Conservation (phyloP, 2,113 vertebrate species). For the Hipposideros armiger region DNA sequence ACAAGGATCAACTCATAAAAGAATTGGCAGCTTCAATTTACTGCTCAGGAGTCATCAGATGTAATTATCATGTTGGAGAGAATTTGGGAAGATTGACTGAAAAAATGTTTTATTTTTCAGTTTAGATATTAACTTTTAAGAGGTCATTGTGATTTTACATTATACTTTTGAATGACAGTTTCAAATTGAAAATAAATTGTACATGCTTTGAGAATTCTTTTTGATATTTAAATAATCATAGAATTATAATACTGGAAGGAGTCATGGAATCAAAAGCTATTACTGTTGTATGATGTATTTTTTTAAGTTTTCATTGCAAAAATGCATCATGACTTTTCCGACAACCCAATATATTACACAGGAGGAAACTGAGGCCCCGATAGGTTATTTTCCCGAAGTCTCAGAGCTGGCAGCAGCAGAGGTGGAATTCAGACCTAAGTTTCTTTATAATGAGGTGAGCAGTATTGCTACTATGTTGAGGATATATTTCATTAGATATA, state of each 20-base stretch:
- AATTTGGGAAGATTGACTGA: neutral
- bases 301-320: too few species aligned
- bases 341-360: neutral
- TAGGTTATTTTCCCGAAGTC: neutral
- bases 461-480: neutral
- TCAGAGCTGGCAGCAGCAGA: neutral
- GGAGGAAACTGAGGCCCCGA: neutral
- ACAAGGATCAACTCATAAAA: neutral
- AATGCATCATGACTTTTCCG: too few species aligned
- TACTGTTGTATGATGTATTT: too few species aligned
- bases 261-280: neutral
- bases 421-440: neutral
- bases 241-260: neutral
- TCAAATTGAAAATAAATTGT: constrained; percentile 8
- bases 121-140: neutral
- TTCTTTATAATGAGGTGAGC: neutral
- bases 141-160: neutral
- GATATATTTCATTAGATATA: neutral
- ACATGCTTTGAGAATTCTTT: constrained; percentile 14
- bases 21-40: neutral
- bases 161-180: neutral
- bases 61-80: neutral
- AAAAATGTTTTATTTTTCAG: neutral
- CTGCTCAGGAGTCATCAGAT: neutral
- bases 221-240: constrained; percentile 17